phyloP scores from a whole-genome alignment of 2,113 vertebrate genomes.

The Sturnus vulgaris region DNA sequence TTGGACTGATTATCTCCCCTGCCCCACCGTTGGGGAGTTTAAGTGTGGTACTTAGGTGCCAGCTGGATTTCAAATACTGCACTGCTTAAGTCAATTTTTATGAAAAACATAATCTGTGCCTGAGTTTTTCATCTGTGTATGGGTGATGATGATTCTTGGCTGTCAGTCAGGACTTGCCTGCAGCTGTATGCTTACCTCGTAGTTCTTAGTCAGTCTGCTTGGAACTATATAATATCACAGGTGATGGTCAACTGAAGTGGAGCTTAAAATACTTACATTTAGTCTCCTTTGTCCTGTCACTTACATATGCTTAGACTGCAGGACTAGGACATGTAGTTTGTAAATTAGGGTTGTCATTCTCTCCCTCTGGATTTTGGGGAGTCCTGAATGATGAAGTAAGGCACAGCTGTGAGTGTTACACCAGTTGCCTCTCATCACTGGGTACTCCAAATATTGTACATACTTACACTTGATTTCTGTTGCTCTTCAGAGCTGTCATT shows the following conservation, averaged over 20 bases:
- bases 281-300: background rate
- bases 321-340: background rate
- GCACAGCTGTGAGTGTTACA: background rate
- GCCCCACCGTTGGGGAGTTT: background rate
- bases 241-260: background rate
- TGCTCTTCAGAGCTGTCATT: background rate
- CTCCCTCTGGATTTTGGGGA: background rate
- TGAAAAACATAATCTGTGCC: background rate
- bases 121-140: background rate
- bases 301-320: background rate
- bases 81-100: background rate
- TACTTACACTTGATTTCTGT: background rate
- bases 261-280: background rate
- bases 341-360: background rate
- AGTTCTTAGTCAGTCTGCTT: background rate
- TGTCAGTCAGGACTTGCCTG: background rate
- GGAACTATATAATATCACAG: background rate
- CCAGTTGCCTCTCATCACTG: background rate
- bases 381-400: background rate
- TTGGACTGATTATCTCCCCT: background rate
- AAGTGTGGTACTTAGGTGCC: background rate
- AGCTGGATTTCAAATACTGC: accelerated
- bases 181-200: background rate
- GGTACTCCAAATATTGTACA: background rate
- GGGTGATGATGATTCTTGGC: background rate